Evolutionary conservation across 2,797 vertebrate genomes (phyloP), one percentile per base, ranked within the genome.

Genomic region (Astyanax mexicanus): DNA sequence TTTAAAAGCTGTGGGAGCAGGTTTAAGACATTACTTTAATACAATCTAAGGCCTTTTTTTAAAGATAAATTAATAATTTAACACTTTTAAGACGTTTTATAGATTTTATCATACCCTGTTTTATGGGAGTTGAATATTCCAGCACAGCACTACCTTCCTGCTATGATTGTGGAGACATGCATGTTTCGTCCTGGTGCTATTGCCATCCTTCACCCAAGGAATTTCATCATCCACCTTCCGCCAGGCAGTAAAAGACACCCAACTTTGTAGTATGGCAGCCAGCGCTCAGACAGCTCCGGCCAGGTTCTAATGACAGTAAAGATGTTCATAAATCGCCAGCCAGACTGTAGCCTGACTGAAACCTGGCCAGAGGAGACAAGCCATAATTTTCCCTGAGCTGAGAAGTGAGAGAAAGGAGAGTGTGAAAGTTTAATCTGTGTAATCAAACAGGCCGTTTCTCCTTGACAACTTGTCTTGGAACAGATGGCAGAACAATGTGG

Each of bases 401-500:
- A 75, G 61, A 78, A 80, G 66, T 66, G 79, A 74, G 2, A 47
- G 45, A 70, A 74, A 69, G 40, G 70, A 77, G 58, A 49, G 82
- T 69, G 69, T 78, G 75, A 75, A 87, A 89, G 84, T 87, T 83
- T 80, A 83, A 82, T 84, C 79, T 82, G 68, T 84, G 64, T 77
- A 81, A 79, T 83, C 74, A 87, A 89, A 88, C 76, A 86, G 83
- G 90, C 84, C 81, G 73, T 83, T 84, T 84, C 82, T 62, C 82
- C 81, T 84, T 52, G 61, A 88, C 60, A 47, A 83, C 79, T 66
- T 80, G 80, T 82, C 81, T 81, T 9, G 72, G 80, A 87, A 85
- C 89, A 91, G 90, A 92, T 89, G 88, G 91, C 71, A 57, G 79
- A 88, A 85, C 86, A 87, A 87, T 86, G 85, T 86, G 84, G 85